Evolutionary conservation across 2,797 vertebrate genomes (phyloP).

Genomic region (Peromyscus aztecus): DNA sequence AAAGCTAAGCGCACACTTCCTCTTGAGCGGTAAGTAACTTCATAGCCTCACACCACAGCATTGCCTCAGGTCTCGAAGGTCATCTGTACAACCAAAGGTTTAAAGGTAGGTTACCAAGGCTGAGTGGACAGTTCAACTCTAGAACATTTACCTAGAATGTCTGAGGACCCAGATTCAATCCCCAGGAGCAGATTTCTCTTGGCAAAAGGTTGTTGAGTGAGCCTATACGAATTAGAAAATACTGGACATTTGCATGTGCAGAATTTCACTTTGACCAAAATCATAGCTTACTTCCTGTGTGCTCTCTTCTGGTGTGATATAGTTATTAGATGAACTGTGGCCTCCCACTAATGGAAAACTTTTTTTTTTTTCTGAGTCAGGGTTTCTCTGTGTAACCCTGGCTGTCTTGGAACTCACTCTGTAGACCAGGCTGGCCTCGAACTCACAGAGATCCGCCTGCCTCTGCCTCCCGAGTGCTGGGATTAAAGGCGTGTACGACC

Average conservation of each 20-base stretch:
- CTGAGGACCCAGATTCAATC: background rate
- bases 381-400: background rate
- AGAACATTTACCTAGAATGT: background rate
- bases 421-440: background rate
- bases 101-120: background rate
- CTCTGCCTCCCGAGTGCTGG: background rate
- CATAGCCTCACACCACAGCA: background rate
- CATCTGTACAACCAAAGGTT: background rate
- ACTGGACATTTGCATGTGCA: slow-evolving; percentile 3
- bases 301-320: background rate
- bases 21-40: background rate
- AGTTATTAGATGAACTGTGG: slow-evolving; percentile 4
- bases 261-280: slow-evolving; percentile 43
- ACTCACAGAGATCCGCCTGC: background rate
- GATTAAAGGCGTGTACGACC: background rate
- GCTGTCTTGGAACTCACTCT: background rate
- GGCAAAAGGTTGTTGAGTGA: slow-evolving; percentile 35
- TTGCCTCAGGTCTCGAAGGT: slow-evolving; percentile 32
- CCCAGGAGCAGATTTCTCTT: background rate
- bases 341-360: background rate
- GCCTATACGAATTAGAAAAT: slow-evolving; percentile 43
- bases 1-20: background rate
- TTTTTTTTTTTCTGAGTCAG: background rate
- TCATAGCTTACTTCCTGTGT: background rate
- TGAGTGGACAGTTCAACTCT: background rate